Base-by-base conservation (phyloP, 2,888 invertebrate species). In the Aporophyla lueneburgensis region DNA sequence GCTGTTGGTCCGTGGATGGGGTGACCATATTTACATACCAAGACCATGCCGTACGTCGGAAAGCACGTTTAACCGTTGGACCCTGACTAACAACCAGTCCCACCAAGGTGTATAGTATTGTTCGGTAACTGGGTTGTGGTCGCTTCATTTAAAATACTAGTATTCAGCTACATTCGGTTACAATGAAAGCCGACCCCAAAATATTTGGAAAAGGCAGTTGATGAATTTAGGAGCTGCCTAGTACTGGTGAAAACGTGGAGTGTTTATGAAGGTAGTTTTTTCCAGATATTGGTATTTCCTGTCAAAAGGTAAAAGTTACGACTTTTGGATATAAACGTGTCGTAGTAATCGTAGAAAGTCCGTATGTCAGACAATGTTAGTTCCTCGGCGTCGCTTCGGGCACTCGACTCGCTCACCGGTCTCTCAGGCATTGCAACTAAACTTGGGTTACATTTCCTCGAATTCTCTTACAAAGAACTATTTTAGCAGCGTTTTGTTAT, bases 361-460 rank as follows among this genome's bases (percentile, higher is more conserved):
- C 9, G 21, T 46, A 9, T 66, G 79, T 72, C 66, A 33, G 33
- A 40, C 54, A 40, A 24, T 16, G 69, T 59, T 63, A 40, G 58
- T 59, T 40, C 9, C 51, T 5, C 33, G 33, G 2, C 12, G 53
- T 54, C 46, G 78, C 79, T 58, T 12, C 69, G 58, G 71, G 79
- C 80, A 63, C 40, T 68, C 67, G 24, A 14, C 67, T 33, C 70
- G 74, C 19, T 24, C 66, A 67, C 54, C 5, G 24, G 27, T 83
- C 82, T 85, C 85, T 27, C 33, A 72, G 81, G 85, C 43, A 76
- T 85, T 72, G 66, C 58, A n/a, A 53, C 59, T 53, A 24, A 66
- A 62, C 66, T 72, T 70, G 24, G 12, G 53, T 71, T 66, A 71
- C 53, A 54, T 54, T 70, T 65, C 77, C 68, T 69, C 61, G 53